Evolutionary conservation across 2,113 vertebrate species (phyloP), one percentile per base, ranked within the genome.

Genomic region (Oxyura jamaicensis): DNA sequence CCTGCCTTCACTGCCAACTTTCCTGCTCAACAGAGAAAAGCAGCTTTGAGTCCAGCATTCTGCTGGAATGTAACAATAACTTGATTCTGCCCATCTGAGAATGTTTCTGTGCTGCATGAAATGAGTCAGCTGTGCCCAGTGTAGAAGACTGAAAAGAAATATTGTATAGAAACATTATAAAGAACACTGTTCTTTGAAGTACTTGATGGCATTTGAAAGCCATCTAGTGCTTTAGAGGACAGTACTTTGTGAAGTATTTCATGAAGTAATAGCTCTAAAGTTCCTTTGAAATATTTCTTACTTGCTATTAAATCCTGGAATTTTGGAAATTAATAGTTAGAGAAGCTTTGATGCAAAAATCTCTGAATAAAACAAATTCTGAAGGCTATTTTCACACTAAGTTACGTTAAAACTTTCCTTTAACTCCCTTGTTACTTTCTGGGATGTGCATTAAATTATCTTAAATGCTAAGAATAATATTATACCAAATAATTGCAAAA

Each of bases 291-390:
- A 50, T 50, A 50, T 25, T 94, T 92, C 78, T 65, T 93, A 56
- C 85, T 95, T 90, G 88, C 76, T 88, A 80, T 83, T 92, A 91
- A 96, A 93, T 91, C 77, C 86, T 68, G 36, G 11, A 86, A 77
- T 75, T 90, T 67, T 67, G 83, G 95, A 67, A 82, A 91, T 53
- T 68, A 92, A 86, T 86, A 86, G 67, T 91, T 80, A 10, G 11
- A 20, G 31, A 60, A 87, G 65, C 71, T 97, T 90, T 93, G 84
- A 83, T 89, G 62, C 31, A 95, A 94, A 94, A 90, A 62, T 26
- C 84, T 69, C 84, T 62, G 76, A 95, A 76, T 87, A 87, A 88
- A 93, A 96, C 71, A 88, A 80, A 58, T 62, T 92, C 53, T 25
- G 73, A 69, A 73, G 48, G 59, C 82, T 73, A 46, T 75, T 96